These are phyloP conservation scores for Stictonetta naevosa DNA, from an alignment of 2,113 vertebrate species.

Conservation along the genomic window DNA sequence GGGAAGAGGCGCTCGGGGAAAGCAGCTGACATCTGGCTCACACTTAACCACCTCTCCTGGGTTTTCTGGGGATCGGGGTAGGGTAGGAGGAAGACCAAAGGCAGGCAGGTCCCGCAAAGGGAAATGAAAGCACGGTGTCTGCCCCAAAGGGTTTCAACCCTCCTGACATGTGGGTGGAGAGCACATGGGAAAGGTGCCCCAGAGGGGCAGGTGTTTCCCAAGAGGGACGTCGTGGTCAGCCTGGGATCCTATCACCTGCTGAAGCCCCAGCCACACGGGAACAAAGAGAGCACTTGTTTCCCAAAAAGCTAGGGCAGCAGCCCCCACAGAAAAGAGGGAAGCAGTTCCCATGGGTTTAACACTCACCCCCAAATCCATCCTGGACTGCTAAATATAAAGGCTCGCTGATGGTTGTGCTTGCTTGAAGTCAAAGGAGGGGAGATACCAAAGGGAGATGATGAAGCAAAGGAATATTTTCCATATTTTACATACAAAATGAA, in stretches of 20 bases:
- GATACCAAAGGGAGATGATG: neutral
- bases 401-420: neutral
- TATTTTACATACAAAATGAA: neutral
- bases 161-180: accelerated
- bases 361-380: neutral
- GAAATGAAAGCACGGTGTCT: neutral
- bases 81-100: neutral
- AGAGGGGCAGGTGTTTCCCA: neutral
- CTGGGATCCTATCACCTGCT: neutral
- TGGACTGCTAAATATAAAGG: neutral
- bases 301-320: neutral
- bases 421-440: neutral
- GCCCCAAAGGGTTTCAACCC: neutral
- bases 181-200: neutral
- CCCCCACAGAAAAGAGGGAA: neutral
- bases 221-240: neutral
- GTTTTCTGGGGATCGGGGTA: neutral
- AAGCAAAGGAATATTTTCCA: neutral
- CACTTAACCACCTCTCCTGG: neutral
- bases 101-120: accelerated
- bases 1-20: neutral
- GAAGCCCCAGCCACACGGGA: accelerated
- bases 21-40: neutral
- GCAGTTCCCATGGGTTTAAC: neutral
- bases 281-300: neutral